Conservation (phyloP, 1,140 invertebrate genomes). For the Megathymus violae region DNA sequence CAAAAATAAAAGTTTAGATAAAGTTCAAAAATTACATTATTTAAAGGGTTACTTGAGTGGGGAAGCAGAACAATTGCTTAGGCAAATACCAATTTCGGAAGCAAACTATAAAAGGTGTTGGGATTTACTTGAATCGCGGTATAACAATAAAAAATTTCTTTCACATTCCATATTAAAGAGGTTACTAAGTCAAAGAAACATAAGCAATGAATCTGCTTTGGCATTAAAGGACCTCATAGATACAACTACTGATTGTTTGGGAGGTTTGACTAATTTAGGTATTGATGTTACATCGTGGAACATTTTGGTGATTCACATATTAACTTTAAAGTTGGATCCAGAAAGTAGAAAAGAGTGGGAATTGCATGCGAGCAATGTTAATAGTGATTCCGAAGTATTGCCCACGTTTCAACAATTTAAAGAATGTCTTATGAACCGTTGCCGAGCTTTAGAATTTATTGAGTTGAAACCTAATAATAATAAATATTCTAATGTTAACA, state of each 20-base stretch:
- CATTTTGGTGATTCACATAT: conserved; percentile 38
- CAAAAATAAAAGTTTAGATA: conserved; percentile 15
- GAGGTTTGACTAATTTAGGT: conserved; percentile 35
- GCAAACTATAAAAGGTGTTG: conserved; percentile 44
- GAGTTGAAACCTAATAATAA: conserved; percentile 6
- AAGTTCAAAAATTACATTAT: conserved; percentile 39
- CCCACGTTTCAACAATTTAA: too few relatives aligned
- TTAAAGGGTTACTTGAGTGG: conserved; percentile 37
- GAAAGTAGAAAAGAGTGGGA: conserved; percentile 26
- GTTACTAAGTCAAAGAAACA: conserved; percentile 37
- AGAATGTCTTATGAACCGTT: too few relatives aligned
- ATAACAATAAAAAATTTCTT: conserved; percentile 48
- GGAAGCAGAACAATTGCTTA: conserved; percentile 44
- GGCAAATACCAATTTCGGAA: conserved; percentile 42
- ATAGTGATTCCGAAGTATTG: too few relatives aligned
- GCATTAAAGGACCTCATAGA: conserved; percentile 40
- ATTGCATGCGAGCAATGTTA: too few relatives aligned
- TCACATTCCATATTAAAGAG: conserved; percentile 35
- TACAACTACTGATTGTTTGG: conserved; percentile 40
- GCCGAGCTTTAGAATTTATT: too few relatives aligned
- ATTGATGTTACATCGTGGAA: conserved; percentile 32
- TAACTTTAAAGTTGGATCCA: conserved; percentile 30
- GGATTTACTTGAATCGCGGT: conserved; percentile 37
- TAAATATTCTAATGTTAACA: conserved; percentile 1
- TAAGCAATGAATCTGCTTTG: conserved; percentile 35